Evolutionary conservation across 2,888 invertebrate species (phyloP).

Genomic region (Macrosoma leucophasiata): DNA sequence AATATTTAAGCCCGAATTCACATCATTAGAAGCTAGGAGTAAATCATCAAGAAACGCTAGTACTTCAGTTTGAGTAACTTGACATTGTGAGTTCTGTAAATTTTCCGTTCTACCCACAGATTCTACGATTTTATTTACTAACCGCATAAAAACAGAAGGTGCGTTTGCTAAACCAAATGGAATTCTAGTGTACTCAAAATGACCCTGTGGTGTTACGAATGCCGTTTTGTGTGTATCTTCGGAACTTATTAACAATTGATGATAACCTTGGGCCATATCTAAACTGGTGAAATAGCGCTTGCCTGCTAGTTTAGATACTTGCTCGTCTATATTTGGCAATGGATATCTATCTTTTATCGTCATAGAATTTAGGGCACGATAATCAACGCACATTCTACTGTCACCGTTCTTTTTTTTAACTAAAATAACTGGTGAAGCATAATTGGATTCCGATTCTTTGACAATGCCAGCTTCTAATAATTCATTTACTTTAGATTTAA

Average conservation of each 20-base stretch:
- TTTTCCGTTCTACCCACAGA: no score
- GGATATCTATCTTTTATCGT: slow-evolving; percentile 29
- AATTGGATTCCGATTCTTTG: slow-evolving; percentile 1
- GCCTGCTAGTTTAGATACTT: background rate
- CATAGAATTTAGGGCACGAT: slow-evolving; percentile 29
- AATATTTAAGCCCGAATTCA: no score
- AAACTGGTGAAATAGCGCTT: background rate
- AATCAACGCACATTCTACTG: slow-evolving; percentile 16
- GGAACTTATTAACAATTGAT: background rate
- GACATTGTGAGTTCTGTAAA: no score
- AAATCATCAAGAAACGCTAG: no score
- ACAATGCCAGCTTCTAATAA: slow-evolving; percentile 17
- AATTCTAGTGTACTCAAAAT: background rate
- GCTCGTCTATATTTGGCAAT: slow-evolving; percentile 21
- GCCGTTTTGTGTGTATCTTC: background rate
- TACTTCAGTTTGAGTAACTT: no score
- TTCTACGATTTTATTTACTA: no score
- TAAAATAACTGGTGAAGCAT: slow-evolving; percentile 26
- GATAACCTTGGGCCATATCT: background rate
- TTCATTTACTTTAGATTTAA: slow-evolving; percentile 21
- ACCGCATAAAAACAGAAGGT: no score
- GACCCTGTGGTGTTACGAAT: background rate
- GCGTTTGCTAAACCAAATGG: slow-evolving; percentile 1
- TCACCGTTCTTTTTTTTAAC: slow-evolving; percentile 18
- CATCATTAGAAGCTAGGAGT: no score